Evolutionary conservation across 1,140 invertebrate species (phyloP).

Genomic region (Platyura marginata): DNA sequence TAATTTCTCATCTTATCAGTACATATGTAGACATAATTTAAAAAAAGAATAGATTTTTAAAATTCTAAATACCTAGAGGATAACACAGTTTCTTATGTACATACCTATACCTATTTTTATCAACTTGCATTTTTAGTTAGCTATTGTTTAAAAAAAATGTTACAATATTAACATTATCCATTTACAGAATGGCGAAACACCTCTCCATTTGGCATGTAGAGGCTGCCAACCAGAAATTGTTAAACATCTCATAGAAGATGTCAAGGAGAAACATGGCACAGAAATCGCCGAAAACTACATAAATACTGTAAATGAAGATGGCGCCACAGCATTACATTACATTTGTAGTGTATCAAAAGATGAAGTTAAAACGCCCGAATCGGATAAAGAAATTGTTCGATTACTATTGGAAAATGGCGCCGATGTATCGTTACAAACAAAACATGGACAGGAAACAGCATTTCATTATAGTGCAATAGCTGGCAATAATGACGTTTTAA

Average conservation of each 20-base stretch:
- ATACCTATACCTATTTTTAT: too few species aligned
- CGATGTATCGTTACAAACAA: slow-evolving; percentile 69
- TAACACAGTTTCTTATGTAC: too few species aligned
- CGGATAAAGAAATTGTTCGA: slow-evolving; percentile 80
- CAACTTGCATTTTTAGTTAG: too few species aligned
- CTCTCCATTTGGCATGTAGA: slow-evolving; percentile 75
- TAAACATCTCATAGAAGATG: slow-evolving; percentile 64
- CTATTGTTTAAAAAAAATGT: too few species aligned
- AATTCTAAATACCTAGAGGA: too few species aligned
- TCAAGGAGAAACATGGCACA: slow-evolving; percentile 51
- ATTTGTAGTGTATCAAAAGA: slow-evolving; percentile 60
- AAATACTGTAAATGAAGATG: slow-evolving; percentile 71
- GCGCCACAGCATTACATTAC: slow-evolving; percentile 85
- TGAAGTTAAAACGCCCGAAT: slow-evolving; percentile 50
- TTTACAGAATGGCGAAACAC: slow-evolving; percentile 80
- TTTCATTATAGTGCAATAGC: slow-evolving; percentile 89
- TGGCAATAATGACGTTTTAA: slow-evolving; percentile 87
- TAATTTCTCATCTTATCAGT: too few species aligned
- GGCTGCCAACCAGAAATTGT: slow-evolving; percentile 76
- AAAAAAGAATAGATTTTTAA: too few species aligned
- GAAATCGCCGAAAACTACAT: slow-evolving; percentile 55
- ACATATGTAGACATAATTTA: too few species aligned
- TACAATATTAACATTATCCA: too few species aligned
- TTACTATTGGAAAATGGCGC: slow-evolving; percentile 77
- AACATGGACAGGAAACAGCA: slow-evolving; percentile 75